phyloP scores from a whole-genome alignment of 2,113 vertebrate genomes.

The Corvus hawaiiensis region DNA sequence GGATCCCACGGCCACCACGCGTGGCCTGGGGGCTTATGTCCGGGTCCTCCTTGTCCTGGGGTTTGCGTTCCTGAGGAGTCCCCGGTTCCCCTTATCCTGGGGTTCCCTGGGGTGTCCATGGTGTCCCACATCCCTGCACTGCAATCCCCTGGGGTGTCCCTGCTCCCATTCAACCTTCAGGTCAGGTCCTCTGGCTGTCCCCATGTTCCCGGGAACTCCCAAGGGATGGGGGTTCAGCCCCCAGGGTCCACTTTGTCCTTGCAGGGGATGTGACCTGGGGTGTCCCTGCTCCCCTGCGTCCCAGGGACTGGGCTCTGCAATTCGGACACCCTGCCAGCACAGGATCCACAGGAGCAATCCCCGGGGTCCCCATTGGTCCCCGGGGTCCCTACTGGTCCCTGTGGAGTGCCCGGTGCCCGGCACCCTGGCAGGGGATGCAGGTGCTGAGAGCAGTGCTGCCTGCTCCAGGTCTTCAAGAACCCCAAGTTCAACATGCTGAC shows the following conservation, averaged over 20 bases:
- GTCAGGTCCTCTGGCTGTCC: background rate
- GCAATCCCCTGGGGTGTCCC: background rate
- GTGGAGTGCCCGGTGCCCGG: rapidly evolving
- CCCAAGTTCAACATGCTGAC: constrained; percentile 46
- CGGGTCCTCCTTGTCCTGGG: background rate
- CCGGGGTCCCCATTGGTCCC: rapidly evolving
- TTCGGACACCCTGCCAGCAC: background rate
- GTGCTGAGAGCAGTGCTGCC: background rate
- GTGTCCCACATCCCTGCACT: no score
- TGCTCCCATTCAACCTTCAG: background rate
- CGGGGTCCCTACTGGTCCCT: rapidly evolving
- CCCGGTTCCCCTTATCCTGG: background rate
- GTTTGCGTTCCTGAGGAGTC: background rate
- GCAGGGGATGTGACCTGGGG: background rate
- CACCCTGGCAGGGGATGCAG: background rate
- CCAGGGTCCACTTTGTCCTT: background rate
- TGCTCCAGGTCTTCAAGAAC: constrained; percentile 61
- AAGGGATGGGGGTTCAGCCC: no score
- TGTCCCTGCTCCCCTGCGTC: background rate
- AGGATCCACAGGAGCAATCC: background rate
- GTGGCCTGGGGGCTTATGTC: background rate
- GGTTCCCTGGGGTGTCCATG: rapidly evolving
- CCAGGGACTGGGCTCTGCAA: background rate
- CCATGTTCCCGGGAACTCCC: background rate
- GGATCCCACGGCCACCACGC: background rate